Evolutionary conservation across 2,113 vertebrate genomes (phyloP), one percentile per base, ranked within the genome.

Genomic region (Lipophrys pholis): DNA sequence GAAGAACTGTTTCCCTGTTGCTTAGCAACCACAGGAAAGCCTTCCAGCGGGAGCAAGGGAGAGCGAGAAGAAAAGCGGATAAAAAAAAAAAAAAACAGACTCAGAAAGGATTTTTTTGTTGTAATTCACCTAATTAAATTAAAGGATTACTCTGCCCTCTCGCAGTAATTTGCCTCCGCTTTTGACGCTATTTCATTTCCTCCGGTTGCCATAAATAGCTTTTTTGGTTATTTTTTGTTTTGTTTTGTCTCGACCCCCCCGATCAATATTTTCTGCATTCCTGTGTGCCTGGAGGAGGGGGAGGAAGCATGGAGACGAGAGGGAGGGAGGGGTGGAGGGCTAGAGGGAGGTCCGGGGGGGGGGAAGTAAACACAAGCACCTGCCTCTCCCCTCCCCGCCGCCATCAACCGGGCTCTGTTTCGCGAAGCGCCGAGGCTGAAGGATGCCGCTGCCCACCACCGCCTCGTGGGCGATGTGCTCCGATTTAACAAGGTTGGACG

Each of bases 91-190:
- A 2, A 51, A 74, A 67, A 59, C 48, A 65, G 53, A 83, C 60
- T 76, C 38, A 55, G 39, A 76, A 70, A 73, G 77, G 76, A 67
- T 78, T 86, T 89, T 73, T 81, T 84, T 63, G 63, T 87, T 90
- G 75, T 86, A 86, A 92, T 90, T 90, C 78, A 80, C 73, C 48
- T 90, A 87, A 92, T 92, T 91, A 77, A 93, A 92, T 92, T 86
- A 92, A 88, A 89, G 82, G 87, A 90, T 93, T 91, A 91, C 69
- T 66, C 66, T 86, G 76, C 67, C 65, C 78, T 73, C 71, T 75
- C 67, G 69, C 48, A 12, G 70, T 82, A 14, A 80, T 76, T 80
- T 84, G 54, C 63, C 75, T 87, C 76, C 0, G 3, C 76, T 82
- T 89, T 30, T 87, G 79, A 83, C 82, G 57, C 67, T 14, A 67